Conservation (phyloP, 2,888 invertebrate species). For the Noctua janthe region DNA sequence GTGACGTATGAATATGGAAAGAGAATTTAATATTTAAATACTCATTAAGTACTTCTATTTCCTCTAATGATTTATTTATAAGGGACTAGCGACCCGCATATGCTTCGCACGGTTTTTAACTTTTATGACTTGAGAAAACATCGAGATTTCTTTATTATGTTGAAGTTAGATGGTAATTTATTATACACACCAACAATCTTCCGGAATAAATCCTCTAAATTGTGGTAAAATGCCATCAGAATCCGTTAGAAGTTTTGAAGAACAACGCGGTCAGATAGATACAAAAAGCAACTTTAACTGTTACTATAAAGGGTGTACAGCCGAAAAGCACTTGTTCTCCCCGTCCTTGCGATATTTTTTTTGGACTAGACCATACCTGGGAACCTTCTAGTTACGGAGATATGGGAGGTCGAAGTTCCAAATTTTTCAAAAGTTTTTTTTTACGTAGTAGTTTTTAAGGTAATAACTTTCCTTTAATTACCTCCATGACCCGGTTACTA, state of each 20-base stretch:
- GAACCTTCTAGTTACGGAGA: too few species aligned
- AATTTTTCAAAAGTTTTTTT: too few species aligned
- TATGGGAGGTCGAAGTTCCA: too few species aligned
- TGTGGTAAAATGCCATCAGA: not conserved
- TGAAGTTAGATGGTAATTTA: not conserved
- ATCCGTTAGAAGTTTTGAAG: too few species aligned
- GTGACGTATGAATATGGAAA: constrained; percentile 48
- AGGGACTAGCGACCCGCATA: not conserved
- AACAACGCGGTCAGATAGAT: not conserved
- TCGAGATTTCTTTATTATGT: not conserved
- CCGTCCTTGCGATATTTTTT: too few species aligned
- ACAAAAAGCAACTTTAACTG: not conserved
- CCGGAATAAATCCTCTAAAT: not conserved
- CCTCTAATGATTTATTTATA: constrained; percentile 41
- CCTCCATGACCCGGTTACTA: too few species aligned
- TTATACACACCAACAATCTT: not conserved
- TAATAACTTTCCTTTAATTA: too few species aligned
- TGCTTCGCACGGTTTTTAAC: not conserved
- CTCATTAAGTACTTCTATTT: constrained; percentile 31
- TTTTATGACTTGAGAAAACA: not conserved
- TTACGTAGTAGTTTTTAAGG: too few species aligned
- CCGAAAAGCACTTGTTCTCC: too few species aligned
- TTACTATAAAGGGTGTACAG: too few species aligned
- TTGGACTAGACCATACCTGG: too few species aligned
- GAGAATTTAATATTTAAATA: constrained; percentile 11